These are phyloP conservation scores for Artibeus lituratus DNA, from an alignment of 2,797 vertebrate species.

Conservation along the genomic window DNA sequence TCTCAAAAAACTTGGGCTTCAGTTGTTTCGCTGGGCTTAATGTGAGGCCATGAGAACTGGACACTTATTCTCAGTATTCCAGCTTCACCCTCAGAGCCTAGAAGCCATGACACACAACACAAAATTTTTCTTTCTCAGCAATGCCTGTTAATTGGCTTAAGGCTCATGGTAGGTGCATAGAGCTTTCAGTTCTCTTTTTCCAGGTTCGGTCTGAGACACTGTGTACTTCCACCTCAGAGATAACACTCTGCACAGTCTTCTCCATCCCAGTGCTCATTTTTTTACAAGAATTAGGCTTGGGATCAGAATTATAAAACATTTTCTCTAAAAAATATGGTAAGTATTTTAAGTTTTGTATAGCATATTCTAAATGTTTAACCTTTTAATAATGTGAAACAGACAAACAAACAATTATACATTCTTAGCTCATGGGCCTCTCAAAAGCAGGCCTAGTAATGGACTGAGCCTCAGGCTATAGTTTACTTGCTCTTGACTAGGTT, in stretches of 20 bases:
- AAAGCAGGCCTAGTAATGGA: neutral
- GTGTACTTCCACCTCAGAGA: neutral
- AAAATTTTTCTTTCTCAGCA: neutral
- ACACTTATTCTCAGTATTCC: neutral
- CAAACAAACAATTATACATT: neutral
- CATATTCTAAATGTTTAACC: neutral
- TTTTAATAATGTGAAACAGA: neutral
- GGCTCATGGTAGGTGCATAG: neutral
- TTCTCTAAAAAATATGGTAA: neutral
- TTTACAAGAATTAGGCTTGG: neutral
- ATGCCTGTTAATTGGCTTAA: neutral
- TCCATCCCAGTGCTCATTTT: neutral
- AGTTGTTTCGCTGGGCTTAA: neutral
- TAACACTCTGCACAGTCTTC: too few species aligned
- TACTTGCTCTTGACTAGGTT: neutral
- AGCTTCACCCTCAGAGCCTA: neutral
- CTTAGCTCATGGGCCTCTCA: neutral
- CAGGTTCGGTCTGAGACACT: neutral
- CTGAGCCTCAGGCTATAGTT: neutral
- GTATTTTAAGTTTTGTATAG: neutral
- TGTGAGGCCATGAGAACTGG: neutral
- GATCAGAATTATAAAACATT: neutral
- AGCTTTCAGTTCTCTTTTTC: neutral
- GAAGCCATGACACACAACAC: neutral
- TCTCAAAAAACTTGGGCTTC: neutral